Percentiles rank a stretch among this genome's conserved stretches.
phyloP scores from a whole-genome alignment of 2,888 invertebrate species.

The Pharmacophagus antenor region DNA sequence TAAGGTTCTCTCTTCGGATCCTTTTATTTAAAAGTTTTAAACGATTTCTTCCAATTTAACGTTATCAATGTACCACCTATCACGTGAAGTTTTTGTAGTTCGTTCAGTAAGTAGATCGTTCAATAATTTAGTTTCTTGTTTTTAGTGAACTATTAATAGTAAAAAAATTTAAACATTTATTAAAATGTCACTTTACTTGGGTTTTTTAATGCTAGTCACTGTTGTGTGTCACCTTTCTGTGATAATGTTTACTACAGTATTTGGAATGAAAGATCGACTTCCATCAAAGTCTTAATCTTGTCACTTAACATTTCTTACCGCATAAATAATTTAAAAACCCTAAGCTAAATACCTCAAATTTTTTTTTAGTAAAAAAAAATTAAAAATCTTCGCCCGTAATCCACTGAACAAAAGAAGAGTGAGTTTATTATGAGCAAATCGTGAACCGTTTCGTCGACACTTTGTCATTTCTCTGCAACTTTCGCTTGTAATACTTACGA shows the following conservation, averaged over 20 bases:
- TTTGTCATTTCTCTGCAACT: neutral
- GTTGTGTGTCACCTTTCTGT: too few species aligned
- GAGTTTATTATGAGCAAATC: neutral
- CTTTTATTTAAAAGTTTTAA: neutral
- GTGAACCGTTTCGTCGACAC: neutral
- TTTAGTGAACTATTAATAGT: too few species aligned
- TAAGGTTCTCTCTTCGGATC: neutral
- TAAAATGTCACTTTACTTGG: too few species aligned
- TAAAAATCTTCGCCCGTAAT: neutral
- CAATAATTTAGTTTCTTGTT: neutral
- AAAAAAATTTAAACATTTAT: too few species aligned
- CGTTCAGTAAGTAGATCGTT: neutral
- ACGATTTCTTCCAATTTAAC: neutral
- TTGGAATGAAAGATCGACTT: too few species aligned
- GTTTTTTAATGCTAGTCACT: too few species aligned
- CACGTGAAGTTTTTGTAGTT: neutral
- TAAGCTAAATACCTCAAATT: neutral
- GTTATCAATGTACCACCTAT: neutral
- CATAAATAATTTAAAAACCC: too few species aligned
- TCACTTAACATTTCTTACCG: too few species aligned
- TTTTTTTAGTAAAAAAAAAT: neutral
- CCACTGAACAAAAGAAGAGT: neutral
- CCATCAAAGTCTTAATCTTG: too few species aligned
- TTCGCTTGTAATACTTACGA: slow-evolving; percentile 7
- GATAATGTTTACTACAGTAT: too few species aligned